Conservation (phyloP, 2,113 vertebrate genomes). For the Mustela lutreola region DNA sequence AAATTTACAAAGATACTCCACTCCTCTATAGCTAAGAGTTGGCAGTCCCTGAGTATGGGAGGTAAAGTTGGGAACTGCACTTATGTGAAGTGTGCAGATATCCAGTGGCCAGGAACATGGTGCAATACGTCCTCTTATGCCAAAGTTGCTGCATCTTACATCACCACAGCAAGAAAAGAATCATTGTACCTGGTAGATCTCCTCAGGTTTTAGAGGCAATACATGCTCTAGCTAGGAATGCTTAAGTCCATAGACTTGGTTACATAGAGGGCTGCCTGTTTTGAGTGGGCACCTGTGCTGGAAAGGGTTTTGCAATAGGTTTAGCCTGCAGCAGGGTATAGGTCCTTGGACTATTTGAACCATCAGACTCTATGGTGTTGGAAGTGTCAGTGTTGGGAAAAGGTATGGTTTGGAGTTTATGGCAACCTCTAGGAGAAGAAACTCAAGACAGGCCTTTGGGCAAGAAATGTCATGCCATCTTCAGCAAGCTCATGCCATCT, state of each 20-base stretch:
- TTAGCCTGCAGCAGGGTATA: no score
- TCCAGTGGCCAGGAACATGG: not conserved
- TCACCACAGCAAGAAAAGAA: not conserved
- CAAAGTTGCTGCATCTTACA: not conserved
- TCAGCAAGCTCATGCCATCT: not conserved
- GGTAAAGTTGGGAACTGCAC: not conserved
- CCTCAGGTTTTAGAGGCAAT: not conserved
- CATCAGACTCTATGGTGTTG: no score
- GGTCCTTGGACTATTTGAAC: no score
- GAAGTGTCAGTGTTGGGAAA: not conserved
- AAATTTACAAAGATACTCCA: not conserved
- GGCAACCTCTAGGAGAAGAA: not conserved
- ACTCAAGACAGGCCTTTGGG: not conserved
- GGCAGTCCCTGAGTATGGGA: not conserved
- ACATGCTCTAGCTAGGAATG: no score
- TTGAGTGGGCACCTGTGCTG: not conserved
- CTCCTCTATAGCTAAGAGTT: not conserved
- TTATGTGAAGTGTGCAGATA: not conserved
- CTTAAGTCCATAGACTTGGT: not conserved
- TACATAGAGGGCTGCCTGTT: not conserved
- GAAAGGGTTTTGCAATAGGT: not conserved
- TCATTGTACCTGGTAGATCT: not conserved
- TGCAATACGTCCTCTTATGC: not conserved
- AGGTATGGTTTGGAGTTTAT: not conserved
- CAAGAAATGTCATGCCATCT: not conserved